Conservation (phyloP, 2,113 vertebrate species). For the Turdus rufiventris region DNA sequence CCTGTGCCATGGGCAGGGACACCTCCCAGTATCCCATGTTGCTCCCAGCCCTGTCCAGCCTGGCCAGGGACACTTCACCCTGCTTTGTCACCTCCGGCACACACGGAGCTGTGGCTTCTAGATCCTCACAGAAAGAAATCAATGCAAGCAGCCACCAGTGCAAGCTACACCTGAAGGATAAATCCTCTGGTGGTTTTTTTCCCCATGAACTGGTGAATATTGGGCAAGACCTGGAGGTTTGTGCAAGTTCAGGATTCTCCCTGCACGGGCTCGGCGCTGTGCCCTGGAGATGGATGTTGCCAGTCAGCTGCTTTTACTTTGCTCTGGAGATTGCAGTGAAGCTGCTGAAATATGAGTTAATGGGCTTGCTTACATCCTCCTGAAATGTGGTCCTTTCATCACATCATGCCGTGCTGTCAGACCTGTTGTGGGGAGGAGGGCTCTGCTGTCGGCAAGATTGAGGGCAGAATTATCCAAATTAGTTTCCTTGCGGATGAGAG, state of each 20-base stretch:
- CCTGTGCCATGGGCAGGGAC: background rate
- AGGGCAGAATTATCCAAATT: conserved; percentile 43
- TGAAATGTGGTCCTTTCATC: conserved; percentile 27
- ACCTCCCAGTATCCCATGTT: background rate
- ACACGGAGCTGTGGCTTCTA: background rate
- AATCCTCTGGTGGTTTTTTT: background rate
- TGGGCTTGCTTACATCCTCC: conserved; percentile 19
- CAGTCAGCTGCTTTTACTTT: background rate
- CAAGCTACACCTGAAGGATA: background rate
- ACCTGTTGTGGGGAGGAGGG: conserved; percentile 36
- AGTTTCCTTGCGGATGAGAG: background rate
- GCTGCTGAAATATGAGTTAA: conserved; percentile 49
- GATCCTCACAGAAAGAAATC: background rate
- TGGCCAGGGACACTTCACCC: background rate
- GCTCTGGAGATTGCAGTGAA: background rate
- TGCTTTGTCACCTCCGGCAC: background rate
- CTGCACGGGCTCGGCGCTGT: fast-evolving
- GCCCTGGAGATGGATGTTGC: background rate
- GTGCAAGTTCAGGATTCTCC: background rate
- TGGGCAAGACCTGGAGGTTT: background rate
- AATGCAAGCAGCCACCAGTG: background rate
- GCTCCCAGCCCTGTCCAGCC: background rate
- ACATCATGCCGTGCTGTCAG: conserved; percentile 27
- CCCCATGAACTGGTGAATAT: background rate
- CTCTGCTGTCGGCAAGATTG: conserved; percentile 44